phyloP scores from a whole-genome alignment of 2,888 invertebrate genomes.

The Ephialtes manifestator region DNA sequence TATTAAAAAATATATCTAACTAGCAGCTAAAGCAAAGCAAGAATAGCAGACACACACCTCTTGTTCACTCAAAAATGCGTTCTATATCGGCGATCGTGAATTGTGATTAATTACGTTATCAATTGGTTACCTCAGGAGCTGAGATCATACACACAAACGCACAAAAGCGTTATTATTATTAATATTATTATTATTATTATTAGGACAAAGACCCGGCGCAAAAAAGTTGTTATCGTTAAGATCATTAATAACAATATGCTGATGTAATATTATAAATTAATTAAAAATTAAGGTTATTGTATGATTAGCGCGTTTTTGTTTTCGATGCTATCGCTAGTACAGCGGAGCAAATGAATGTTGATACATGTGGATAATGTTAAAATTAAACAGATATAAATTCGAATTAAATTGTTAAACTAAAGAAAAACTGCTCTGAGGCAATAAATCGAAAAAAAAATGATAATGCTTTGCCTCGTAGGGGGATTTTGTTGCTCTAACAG shows the following conservation, averaged over 20 bases:
- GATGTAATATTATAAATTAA: conserved; percentile 51
- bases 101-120: conserved; percentile 79
- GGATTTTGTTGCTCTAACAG: conserved; percentile 44
- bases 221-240: conserved; percentile 61
- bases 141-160: conserved; percentile 84
- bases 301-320: conserved; percentile 38
- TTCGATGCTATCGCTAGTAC: conserved; percentile 68
- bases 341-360: conserved; percentile 76
- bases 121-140: conserved; percentile 85
- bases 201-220: conserved; percentile 71
- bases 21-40: conserved; percentile 76
- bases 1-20: conserved; percentile 70
- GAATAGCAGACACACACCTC: conserved; percentile 78
- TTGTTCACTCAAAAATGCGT: conserved; percentile 71
- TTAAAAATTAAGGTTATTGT: conserved; percentile 50
- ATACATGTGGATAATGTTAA: conserved; percentile 65
- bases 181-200: conserved; percentile 61
- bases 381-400: conserved; percentile 53
- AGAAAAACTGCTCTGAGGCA: conserved; percentile 39
- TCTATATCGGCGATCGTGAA: conserved; percentile 73
- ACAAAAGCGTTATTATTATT: conserved; percentile 73
- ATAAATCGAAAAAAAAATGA: conserved; percentile 58
- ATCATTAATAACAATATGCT: conserved; percentile 64
- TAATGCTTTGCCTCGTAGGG: conserved; percentile 67
- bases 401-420: conserved; percentile 57